Conservation (phyloP, 1,140 invertebrate species). For the Drosophila tristis region DNA sequence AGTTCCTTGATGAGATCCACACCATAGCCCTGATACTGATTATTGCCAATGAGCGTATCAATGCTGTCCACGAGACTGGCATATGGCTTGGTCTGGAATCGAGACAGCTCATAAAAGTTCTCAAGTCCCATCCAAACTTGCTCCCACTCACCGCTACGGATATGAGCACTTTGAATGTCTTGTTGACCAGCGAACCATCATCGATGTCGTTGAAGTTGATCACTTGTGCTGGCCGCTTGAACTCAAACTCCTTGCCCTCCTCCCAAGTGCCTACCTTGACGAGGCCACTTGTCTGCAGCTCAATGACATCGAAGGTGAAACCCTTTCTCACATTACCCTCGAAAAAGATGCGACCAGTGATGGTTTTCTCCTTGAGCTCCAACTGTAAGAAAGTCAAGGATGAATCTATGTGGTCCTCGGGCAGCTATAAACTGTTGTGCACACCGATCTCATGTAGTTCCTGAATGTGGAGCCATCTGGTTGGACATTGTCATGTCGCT, state of each 20-base stretch:
- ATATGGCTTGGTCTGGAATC: slow-evolving; percentile 90
- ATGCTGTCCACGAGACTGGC: slow-evolving; percentile 92
- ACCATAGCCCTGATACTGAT: slow-evolving; percentile 92
- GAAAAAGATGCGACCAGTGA: slow-evolving; percentile 93
- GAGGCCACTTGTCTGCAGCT: slow-evolving; percentile 88
- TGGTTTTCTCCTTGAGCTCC: slow-evolving; percentile 83
- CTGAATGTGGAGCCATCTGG: slow-evolving; percentile 89
- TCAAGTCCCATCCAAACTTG: background rate
- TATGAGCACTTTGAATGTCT: slow-evolving; percentile 93
- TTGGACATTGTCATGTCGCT: slow-evolving; percentile 67
- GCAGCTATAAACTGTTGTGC: background rate
- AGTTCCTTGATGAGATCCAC: slow-evolving; percentile 92
- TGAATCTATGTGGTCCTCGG: background rate
- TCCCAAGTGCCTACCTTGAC: slow-evolving; percentile 91
- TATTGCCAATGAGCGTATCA: slow-evolving; percentile 89
- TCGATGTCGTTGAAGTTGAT: slow-evolving; percentile 62
- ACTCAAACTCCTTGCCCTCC: slow-evolving; percentile 77
- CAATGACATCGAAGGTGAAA: slow-evolving; percentile 91
- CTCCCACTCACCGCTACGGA: slow-evolving; percentile 87
- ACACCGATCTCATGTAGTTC: slow-evolving; percentile 89
- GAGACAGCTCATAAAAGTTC: background rate
- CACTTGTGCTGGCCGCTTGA: slow-evolving; percentile 57
- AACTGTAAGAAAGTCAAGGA: slow-evolving; percentile 37
- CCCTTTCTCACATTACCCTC: slow-evolving; percentile 92
- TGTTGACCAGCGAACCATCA: slow-evolving; percentile 89